These are phyloP conservation scores for Timema cristinae DNA, from an alignment of 2,888 invertebrate species.

Conservation along the genomic window DNA sequence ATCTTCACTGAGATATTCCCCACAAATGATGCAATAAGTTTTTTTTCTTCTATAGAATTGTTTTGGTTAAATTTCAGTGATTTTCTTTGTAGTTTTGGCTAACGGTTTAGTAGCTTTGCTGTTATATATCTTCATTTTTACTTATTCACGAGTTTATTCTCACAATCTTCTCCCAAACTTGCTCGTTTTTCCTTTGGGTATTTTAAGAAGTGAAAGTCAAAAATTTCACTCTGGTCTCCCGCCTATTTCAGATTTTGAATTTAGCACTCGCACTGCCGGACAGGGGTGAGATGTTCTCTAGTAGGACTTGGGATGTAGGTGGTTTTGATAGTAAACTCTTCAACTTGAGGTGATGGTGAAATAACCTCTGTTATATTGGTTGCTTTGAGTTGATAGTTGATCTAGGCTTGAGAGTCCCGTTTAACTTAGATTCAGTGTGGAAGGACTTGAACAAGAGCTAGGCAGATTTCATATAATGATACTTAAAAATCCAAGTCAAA, in stretches of 20 bases:
- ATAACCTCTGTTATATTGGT: not conserved
- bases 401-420: not conserved
- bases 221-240: not conserved
- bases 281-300: not conserved
- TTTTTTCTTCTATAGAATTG: too few species aligned
- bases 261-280: not conserved
- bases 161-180: not conserved
- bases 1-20: not conserved
- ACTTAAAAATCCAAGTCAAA: slow-evolving; percentile 12
- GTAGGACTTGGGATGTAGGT: slow-evolving; percentile 1
- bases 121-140: not conserved
- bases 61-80: not conserved
- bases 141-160: not conserved
- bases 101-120: not conserved
- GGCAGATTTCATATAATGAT: not conserved
- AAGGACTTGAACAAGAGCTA: not conserved
- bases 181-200: not conserved
- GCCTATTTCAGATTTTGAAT: not conserved
- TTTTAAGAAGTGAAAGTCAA: not conserved
- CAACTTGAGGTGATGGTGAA: not conserved
- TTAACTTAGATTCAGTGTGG: not conserved
- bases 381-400: too few species aligned
- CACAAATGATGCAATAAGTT: not conserved
- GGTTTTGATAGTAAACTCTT: not conserved
- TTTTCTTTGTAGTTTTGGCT: not conserved